Conservation (phyloP, 2,113 vertebrate genomes). For the Cairina moschata region DNA sequence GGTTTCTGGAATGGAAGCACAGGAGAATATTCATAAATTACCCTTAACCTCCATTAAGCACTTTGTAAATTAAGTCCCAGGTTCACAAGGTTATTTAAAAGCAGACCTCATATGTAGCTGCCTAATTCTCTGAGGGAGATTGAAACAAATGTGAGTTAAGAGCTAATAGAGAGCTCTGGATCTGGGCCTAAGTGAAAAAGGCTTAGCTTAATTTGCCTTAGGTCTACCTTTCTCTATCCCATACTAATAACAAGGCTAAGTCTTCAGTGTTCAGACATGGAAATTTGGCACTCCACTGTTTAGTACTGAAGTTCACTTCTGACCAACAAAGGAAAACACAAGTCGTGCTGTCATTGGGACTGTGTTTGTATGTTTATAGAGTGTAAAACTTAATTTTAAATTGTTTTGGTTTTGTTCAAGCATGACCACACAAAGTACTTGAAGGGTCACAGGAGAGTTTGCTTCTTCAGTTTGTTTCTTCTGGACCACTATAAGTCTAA, state of each 20-base stretch:
- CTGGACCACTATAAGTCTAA: not conserved
- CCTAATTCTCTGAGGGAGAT: not conserved
- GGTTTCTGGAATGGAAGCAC: not conserved
- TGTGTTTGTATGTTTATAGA: not conserved
- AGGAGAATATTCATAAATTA: not conserved
- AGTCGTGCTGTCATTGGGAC: not conserved
- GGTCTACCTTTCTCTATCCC: not conserved
- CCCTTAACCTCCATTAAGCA: not conserved
- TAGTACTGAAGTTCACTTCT: not conserved
- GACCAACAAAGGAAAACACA: not conserved
- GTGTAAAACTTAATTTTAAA: not conserved
- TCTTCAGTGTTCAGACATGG: not conserved
- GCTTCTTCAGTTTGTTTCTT: not conserved
- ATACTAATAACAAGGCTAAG: not conserved
- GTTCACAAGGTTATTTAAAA: slow-evolving; percentile 1
- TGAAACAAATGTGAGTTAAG: not conserved
- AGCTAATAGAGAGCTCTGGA: not conserved
- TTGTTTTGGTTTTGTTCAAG: not conserved
- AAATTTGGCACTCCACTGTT: not conserved
- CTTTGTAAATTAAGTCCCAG: not conserved
- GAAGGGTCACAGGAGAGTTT: not conserved
- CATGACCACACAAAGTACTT: not conserved
- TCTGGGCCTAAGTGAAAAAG: not conserved
- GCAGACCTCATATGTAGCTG: not conserved
- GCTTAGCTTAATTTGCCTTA: not conserved